A percentile compares a stretch with the other conserved stretches of the same genome.
These are phyloP conservation scores for Ichneumoninae sp. DNA, from an alignment of 2,888 invertebrate genomes.

Conservation along the genomic window DNA sequence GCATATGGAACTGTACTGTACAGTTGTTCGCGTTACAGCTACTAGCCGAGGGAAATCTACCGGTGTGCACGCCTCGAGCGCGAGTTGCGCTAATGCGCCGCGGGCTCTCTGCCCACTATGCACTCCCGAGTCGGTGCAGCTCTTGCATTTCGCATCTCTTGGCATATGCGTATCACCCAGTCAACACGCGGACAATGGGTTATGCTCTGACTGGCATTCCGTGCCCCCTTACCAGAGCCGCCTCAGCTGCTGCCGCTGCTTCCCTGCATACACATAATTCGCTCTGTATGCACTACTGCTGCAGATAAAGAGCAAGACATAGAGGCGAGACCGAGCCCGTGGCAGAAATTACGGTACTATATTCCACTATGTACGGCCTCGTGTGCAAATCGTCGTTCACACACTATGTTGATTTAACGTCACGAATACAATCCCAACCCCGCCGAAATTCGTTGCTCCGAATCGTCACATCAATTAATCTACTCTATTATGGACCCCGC, in stretches of 20 bases:
- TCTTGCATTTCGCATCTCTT: slow-evolving; percentile 58
- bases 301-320: slow-evolving; percentile 45
- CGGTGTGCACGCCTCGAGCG: not conserved
- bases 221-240: slow-evolving; percentile 63
- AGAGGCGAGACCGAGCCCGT: slow-evolving; percentile 33
- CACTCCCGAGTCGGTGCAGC: slow-evolving; percentile 41
- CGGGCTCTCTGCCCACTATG: slow-evolving; percentile 27
- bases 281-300: slow-evolving; percentile 57
- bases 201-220: slow-evolving; percentile 73
- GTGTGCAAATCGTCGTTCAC: slow-evolving; percentile 23
- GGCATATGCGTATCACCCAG: slow-evolving; percentile 70
- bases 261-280: slow-evolving; percentile 61
- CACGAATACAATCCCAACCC: not conserved
- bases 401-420: not conserved
- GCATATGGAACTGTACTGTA: slow-evolving; percentile 12
- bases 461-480: not conserved
- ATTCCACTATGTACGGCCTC: not conserved
- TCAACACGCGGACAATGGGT: slow-evolving; percentile 72
- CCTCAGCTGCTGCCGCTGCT: slow-evolving; percentile 61
- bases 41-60: not conserved
- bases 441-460: not conserved
- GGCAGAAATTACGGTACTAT: slow-evolving; percentile 37
- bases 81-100: slow-evolving; percentile 6
- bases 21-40: slow-evolving; percentile 5
- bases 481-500: not conserved